Conservation (phyloP, 2,888 invertebrate genomes). For the Drosophila meridiana region DNA sequence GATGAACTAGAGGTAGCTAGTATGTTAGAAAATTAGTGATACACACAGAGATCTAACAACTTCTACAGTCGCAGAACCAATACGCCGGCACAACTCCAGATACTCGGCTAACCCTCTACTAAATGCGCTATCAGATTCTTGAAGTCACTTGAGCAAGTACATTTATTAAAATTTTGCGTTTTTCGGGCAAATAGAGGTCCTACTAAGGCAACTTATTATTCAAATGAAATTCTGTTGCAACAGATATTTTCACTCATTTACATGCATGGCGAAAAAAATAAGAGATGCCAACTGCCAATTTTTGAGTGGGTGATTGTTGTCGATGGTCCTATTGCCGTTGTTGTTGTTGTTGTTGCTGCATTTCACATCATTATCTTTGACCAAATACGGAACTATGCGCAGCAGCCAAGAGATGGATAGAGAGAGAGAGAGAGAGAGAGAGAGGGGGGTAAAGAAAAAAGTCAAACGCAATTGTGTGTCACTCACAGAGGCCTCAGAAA, state of each 20-base stretch:
- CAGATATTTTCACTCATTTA: constrained; percentile 77
- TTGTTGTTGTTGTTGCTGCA: constrained; percentile 44
- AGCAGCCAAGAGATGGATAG: background rate
- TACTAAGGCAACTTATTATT: constrained; percentile 37
- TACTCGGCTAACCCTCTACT: too few relatives aligned
- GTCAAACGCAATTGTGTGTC: constrained; percentile 75
- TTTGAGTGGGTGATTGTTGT: constrained; percentile 79
- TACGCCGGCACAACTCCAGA: too few relatives aligned
- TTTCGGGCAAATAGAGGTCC: too few relatives aligned
- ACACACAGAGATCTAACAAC: too few relatives aligned
- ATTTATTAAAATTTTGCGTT: too few relatives aligned
- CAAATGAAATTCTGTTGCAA: constrained; percentile 69
- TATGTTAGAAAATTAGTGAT: too few relatives aligned
- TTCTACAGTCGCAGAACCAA: too few relatives aligned
- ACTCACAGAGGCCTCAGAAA: constrained; percentile 71
- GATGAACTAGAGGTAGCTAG: too few relatives aligned
- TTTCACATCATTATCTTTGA: constrained; percentile 81
- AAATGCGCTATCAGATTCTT: too few relatives aligned
- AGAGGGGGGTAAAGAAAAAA: constrained; percentile 24
- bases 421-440: background rate
- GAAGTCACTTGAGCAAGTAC: too few relatives aligned
- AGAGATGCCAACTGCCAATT: constrained; percentile 48
- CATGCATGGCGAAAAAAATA: constrained; percentile 49
- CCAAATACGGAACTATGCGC: constrained; percentile 77
- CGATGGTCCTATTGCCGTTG: constrained; percentile 41